Evolutionary conservation across 2,797 vertebrate species (phyloP).

Genomic region (Lacerta viridis): DNA sequence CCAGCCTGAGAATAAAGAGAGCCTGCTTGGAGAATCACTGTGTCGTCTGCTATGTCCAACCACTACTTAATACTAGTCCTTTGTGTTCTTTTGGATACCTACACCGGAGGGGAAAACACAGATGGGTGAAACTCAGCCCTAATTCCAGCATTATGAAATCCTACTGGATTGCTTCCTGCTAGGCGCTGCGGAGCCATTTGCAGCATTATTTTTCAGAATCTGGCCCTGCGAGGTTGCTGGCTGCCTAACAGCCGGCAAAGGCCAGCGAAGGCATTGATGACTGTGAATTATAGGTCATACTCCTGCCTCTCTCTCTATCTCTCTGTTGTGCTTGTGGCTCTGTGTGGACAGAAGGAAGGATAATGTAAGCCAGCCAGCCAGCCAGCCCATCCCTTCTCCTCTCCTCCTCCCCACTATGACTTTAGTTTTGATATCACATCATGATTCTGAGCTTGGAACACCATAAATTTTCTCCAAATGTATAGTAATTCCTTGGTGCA

Average conservation of each 20-base stretch:
- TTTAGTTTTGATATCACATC: conserved; percentile 96
- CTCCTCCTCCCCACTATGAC: conserved; percentile 75
- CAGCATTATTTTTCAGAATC: conserved; percentile 23
- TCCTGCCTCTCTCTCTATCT: conserved; percentile 67
- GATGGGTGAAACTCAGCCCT: neutral
- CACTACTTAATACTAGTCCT: too few species aligned
- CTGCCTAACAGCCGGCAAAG: conserved; percentile 36
- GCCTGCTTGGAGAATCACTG: too few species aligned
- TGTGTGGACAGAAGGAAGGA: conserved; percentile 75
- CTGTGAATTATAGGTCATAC: conserved; percentile 65
- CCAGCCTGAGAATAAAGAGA: too few species aligned
- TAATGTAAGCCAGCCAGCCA: conserved; percentile 90
- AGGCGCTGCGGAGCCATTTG: conserved; percentile 14
- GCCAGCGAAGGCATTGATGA: conserved; percentile 27
- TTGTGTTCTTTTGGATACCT: neutral
- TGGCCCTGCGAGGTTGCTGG: conserved; percentile 13
- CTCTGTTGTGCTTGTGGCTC: conserved; percentile 70
- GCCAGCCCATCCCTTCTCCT: conserved; percentile 75
- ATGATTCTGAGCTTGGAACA: conserved; percentile 95
- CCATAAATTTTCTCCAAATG: conserved; percentile 98
- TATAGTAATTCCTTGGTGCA: conserved; percentile 97
- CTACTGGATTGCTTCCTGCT: conserved; percentile 16
- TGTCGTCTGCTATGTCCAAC: too few species aligned
- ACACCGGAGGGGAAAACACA: too few species aligned
- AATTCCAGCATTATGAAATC: neutral